A percentile compares a stretch with the other conserved stretches of the same genome.
Conservation (phyloP, 1,140 invertebrate genomes). For the Drosophila repleta region DNA sequence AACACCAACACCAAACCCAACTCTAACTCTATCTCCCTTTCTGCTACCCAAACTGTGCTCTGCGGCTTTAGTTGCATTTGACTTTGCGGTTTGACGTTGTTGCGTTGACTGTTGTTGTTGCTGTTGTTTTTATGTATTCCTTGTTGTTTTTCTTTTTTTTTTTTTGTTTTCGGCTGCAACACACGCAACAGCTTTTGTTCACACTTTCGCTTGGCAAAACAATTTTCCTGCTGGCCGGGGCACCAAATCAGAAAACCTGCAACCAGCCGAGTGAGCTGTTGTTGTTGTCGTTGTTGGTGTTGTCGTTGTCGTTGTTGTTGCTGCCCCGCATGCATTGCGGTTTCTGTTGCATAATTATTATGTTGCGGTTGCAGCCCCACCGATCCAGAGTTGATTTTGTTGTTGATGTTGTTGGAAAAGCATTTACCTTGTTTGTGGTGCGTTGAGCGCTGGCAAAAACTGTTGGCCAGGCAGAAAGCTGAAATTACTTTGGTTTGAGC, state of each 20-base stretch:
- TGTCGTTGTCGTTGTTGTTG: slow-evolving; percentile 27
- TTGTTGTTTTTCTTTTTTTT: slow-evolving; percentile 23
- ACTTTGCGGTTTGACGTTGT: slow-evolving; percentile 80
- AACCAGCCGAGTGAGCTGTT: slow-evolving; percentile 38
- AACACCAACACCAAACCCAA: slow-evolving; percentile 36
- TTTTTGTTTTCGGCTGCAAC: slow-evolving; percentile 59
- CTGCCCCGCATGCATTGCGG: slow-evolving; percentile 76
- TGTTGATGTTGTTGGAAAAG: slow-evolving; percentile 70
- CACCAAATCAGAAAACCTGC: slow-evolving; percentile 46
- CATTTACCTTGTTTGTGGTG: slow-evolving; percentile 80
- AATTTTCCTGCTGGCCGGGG: slow-evolving; percentile 61
- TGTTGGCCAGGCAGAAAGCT: slow-evolving; percentile 59
- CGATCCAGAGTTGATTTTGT: slow-evolving; percentile 49
- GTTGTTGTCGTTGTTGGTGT: slow-evolving; percentile 29
- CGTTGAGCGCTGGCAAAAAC: slow-evolving; percentile 66
- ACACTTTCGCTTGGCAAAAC: slow-evolving; percentile 80
- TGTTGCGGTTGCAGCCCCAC: slow-evolving; percentile 67
- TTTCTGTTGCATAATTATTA: slow-evolving; percentile 82
- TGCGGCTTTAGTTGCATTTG: slow-evolving; percentile 80
- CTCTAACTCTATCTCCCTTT: slow-evolving; percentile 7
- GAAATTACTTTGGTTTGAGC: slow-evolving; percentile 71
- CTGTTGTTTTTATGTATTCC: slow-evolving; percentile 44
- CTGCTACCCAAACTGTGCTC: slow-evolving; percentile 64
- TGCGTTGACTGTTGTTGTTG: slow-evolving; percentile 52
- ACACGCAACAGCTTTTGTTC: slow-evolving; percentile 81